phyloP scores from a whole-genome alignment of 2,113 vertebrate genomes.

The Puffinus mauretanicus region DNA sequence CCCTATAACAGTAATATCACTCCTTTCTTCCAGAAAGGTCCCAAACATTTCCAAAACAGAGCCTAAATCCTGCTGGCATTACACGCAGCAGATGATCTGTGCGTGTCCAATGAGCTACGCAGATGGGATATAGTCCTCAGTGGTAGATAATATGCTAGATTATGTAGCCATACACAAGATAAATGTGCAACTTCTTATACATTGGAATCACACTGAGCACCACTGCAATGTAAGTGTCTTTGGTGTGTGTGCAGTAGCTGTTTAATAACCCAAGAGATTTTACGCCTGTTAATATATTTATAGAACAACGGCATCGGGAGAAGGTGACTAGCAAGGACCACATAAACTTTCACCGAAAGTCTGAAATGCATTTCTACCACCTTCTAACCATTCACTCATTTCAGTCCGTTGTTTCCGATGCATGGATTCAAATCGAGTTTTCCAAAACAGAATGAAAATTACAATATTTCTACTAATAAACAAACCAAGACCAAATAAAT shows the following conservation, averaged over 20 bases:
- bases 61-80: neutral
- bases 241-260: neutral
- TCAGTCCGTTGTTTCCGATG: neutral
- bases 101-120: neutral
- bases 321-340: neutral
- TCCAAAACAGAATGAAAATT: neutral
- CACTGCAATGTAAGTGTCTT: neutral
- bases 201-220: neutral
- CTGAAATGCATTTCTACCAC: neutral
- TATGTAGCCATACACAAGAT: neutral
- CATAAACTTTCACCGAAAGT: neutral
- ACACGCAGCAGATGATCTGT: neutral
- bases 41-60: neutral
- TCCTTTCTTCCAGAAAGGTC: neutral
- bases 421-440: neutral
- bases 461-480: neutral
- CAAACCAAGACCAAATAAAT: neutral
- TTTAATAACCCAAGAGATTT: neutral
- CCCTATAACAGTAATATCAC: neutral
- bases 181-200: neutral
- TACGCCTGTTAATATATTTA: neutral
- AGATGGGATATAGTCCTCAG: neutral
- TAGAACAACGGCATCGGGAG: neutral
- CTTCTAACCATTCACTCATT: neutral
- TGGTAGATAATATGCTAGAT: neutral